A percentile compares a stretch with the other conserved stretches of the same genome.
phyloP scores from a whole-genome alignment of 2,888 invertebrate species.

The Noctua janthina region DNA sequence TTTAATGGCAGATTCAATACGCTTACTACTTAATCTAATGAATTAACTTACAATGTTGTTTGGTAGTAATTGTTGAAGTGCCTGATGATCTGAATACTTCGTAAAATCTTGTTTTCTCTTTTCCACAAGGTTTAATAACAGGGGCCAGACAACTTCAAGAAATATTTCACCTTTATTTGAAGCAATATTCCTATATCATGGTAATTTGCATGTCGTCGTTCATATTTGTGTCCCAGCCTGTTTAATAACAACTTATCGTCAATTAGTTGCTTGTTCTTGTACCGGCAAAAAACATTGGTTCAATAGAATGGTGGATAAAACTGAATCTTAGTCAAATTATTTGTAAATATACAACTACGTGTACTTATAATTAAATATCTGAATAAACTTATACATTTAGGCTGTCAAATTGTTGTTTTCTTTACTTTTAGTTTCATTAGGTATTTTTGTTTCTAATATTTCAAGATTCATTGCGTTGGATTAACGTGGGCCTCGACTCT shows the following conservation, averaged over 20 bases:
- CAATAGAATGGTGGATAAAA: slow-evolving; percentile 72
- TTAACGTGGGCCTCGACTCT: neutral
- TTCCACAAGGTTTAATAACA: slow-evolving; percentile 70
- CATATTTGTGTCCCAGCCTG: slow-evolving; percentile 77
- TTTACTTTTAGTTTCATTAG: slow-evolving; percentile 9
- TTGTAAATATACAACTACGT: neutral
- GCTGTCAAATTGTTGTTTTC: slow-evolving; percentile 20
- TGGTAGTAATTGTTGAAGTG: slow-evolving; percentile 83
- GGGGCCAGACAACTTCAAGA: slow-evolving; percentile 53
- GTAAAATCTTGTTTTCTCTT: slow-evolving; percentile 81
- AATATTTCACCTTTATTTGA: neutral
- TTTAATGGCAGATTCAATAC: slow-evolving; percentile 39
- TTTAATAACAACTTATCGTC: slow-evolving; percentile 51
- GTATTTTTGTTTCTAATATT: neutral
- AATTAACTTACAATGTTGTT: slow-evolving; percentile 48
- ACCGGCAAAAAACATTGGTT: slow-evolving; percentile 36
- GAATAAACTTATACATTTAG: slow-evolving; percentile 29
- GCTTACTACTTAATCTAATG: slow-evolving; percentile 67
- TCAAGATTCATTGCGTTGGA: neutral
- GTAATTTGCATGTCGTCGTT: slow-evolving; percentile 79
- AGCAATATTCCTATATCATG: slow-evolving; percentile 42
- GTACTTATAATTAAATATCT: slow-evolving; percentile 1
- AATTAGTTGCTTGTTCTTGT: too few species aligned
- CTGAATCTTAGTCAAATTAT: slow-evolving; percentile 20
- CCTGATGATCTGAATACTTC: slow-evolving; percentile 66